A percentile compares a stretch with the other conserved stretches of the same genome.
phyloP scores from a whole-genome alignment of 1,140 invertebrate species.

The Piezodorus guildinii region DNA sequence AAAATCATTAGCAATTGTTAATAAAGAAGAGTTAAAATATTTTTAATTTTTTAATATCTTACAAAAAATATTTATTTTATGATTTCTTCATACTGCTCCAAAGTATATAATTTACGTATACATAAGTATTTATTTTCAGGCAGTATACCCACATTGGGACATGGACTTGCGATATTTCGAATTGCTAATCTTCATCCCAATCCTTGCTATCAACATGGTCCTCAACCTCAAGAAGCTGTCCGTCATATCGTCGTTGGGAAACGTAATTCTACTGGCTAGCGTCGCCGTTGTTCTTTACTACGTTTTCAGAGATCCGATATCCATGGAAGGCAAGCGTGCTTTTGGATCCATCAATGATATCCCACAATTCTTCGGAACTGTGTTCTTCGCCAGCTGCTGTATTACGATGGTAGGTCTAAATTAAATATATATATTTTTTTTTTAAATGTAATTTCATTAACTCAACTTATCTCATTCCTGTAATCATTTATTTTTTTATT shows the following conservation, averaged over 20 bases:
- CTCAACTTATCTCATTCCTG: too few species aligned
- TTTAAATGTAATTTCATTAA: too few species aligned
- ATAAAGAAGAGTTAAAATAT: too few species aligned
- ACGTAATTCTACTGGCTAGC: background rate
- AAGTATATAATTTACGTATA: too few species aligned
- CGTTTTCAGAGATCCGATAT: background rate
- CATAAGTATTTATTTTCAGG: background rate
- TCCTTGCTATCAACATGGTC: background rate
- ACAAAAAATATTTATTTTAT: too few species aligned
- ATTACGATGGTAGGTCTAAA: background rate
- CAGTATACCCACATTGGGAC: background rate
- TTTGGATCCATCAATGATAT: background rate
- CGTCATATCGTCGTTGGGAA: background rate
- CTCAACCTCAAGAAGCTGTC: slow-evolving; percentile 9
- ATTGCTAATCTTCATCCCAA: background rate
- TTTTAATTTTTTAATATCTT: too few species aligned
- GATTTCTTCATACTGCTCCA: too few species aligned
- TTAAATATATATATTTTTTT: too few species aligned
- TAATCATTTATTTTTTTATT: too few species aligned
- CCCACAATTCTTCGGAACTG: slow-evolving; percentile 13
- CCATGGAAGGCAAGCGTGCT: background rate
- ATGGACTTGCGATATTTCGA: background rate
- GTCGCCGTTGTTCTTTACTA: slow-evolving; percentile 1
- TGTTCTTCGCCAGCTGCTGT: slow-evolving; percentile 12
- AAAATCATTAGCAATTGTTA: too few species aligned